Base-by-base conservation (phyloP, 2,888 invertebrate species). In the Tineola bisselliella region DNA sequence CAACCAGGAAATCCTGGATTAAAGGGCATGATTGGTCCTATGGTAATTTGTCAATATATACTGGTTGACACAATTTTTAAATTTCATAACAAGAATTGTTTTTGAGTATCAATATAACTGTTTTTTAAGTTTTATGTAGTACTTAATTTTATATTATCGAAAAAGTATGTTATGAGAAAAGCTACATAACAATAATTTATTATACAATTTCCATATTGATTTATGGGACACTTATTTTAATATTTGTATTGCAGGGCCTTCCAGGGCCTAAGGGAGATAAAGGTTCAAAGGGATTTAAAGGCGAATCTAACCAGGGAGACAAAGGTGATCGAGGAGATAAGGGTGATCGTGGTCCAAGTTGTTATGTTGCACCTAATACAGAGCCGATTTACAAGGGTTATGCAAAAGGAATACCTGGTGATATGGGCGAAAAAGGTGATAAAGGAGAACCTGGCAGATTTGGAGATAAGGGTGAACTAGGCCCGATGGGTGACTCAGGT, bases 391-490 rank as follows among this genome's bases (percentile, higher is more conserved):
- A 81, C 15, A 79, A 79, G 66, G 88, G 87, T 44, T 72, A 74
- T 8, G 73, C 78, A 17, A 78, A 78, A 70, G 86, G 81, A 60
- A 70, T 70, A 5, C 72, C 77, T 62, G 90, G 91, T 64, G 76
- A 88, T 17, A 80, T 71, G 67, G 92, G 92, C 1, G 75, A 87
- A 17, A 89, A 89, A 68, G 92, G 92, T 62, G 89, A 89, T 18
- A 80, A 82, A 43, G 93, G 93, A 44, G 87, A 88, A 65, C 72
- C 79, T 6, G 92, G 92, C 11, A 74, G 72, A 63, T 84, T 87
- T 64, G 94, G 94, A 33, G 88, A 87, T 60, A 91, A 91, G 68
- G 95, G 95, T 62, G 91, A 92, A 63, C 84, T 88, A 3, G 95
- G 95, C 19, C 77, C 84, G 0, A 87, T 89, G 64, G 95, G 95